A percentile compares a stretch with the other conserved stretches of the same genome.
These are phyloP conservation scores for Chydorus sphaericus DNA, from an alignment of 2,888 invertebrate genomes.

Conservation along the genomic window DNA sequence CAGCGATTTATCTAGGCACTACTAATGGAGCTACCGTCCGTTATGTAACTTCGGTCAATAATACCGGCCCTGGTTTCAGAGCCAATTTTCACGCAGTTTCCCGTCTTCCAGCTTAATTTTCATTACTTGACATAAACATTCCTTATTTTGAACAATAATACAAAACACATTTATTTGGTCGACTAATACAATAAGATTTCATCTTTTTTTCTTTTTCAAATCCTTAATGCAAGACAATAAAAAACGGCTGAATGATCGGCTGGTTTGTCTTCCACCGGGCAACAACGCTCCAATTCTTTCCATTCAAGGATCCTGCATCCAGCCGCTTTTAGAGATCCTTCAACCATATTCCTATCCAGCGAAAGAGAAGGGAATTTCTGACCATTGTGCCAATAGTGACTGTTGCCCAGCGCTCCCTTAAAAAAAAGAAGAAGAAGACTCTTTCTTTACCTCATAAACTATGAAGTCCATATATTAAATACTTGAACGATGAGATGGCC, in stretches of 20 bases:
- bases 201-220: background rate
- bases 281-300: slow-evolving; percentile 9
- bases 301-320: background rate
- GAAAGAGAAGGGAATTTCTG: slow-evolving; percentile 12
- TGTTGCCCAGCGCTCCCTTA: slow-evolving; percentile 13
- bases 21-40: slow-evolving; percentile 42
- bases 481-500: slow-evolving; percentile 13
- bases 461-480: background rate
- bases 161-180: background rate
- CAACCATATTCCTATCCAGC: background rate
- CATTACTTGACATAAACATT: background rate
- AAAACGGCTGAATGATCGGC: slow-evolving; percentile 10
- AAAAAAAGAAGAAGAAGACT: too few species aligned
- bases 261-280: slow-evolving; percentile 3
- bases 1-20: slow-evolving; percentile 38
- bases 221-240: slow-evolving; percentile 5
- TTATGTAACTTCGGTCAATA: slow-evolving; percentile 49
- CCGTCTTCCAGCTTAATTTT: background rate
- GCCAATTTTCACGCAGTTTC: slow-evolving; percentile 28
- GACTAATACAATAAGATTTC: background rate
- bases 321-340: slow-evolving; percentile 1
- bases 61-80: slow-evolving; percentile 55
- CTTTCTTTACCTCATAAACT: too few species aligned
- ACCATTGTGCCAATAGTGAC: slow-evolving; percentile 11
- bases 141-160: background rate